Conservation (phyloP, 2,888 invertebrate species). For the Neria commutata region DNA sequence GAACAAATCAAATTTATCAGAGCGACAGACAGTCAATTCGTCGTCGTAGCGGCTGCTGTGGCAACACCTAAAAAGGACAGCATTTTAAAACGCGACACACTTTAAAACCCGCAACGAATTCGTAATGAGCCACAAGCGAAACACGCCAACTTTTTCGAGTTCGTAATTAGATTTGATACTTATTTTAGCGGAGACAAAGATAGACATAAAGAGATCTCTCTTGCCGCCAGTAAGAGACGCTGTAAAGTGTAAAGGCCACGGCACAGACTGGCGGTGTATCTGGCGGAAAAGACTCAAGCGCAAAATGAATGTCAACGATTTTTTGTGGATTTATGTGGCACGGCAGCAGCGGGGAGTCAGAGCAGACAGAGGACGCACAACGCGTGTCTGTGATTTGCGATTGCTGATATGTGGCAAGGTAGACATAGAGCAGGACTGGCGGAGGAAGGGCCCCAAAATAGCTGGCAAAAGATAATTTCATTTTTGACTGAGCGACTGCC, state of each 20-base stretch:
- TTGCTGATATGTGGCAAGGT: neutral
- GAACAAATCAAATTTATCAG: no score
- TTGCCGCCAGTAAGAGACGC: no score
- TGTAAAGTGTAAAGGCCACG: neutral
- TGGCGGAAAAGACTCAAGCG: neutral
- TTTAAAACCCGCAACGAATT: neutral
- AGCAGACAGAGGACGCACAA: neutral
- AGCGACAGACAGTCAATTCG: no score
- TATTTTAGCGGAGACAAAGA: neutral
- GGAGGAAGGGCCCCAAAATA: no score
- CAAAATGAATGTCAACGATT: neutral
- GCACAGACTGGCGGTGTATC: neutral
- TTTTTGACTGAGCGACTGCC: no score
- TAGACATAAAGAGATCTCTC: neutral
- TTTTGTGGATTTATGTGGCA: neutral
- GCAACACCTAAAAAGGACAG: no score
- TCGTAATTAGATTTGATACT: constrained; percentile 1
- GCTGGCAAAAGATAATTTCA: no score
- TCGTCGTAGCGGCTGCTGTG: no score
- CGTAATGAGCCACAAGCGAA: neutral
- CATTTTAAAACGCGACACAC: neutral
- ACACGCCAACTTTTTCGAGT: neutral
- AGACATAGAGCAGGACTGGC: no score
- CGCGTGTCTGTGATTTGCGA: neutral
- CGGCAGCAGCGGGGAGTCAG: neutral